A percentile compares a stretch with the other conserved stretches of the same genome.
phyloP scores from a whole-genome alignment of 1,140 invertebrate genomes.

The Kradibia gibbosae region DNA sequence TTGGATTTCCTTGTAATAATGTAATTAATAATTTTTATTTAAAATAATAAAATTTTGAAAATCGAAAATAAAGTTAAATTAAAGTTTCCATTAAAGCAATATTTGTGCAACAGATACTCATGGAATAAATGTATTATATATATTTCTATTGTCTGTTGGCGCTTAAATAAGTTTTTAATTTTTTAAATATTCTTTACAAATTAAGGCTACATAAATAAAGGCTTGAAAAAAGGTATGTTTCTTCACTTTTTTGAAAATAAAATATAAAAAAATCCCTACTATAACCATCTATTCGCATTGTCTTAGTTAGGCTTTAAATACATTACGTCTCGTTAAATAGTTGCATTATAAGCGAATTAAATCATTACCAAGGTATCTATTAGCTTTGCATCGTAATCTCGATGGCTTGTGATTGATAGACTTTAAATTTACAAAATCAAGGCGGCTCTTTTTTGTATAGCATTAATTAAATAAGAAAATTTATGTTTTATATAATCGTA shows the following conservation, averaged over 20 bases:
- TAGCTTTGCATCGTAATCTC: constrained; percentile 19
- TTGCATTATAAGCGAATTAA: constrained; percentile 35
- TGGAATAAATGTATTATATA: too few species aligned
- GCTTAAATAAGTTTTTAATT: too few species aligned
- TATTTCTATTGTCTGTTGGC: too few species aligned
- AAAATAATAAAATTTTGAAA: neutral
- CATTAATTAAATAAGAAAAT: constrained; percentile 9
- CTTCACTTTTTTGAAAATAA: neutral
- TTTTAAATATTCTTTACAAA: too few species aligned
- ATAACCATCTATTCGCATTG: constrained; percentile 17
- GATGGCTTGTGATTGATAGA: constrained; percentile 35
- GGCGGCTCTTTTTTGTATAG: constrained; percentile 1
- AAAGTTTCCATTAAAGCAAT: too few species aligned
- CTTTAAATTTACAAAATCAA: constrained; percentile 6
- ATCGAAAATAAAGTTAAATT: neutral
- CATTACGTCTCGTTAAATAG: constrained; percentile 14
- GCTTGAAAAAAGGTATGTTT: neutral
- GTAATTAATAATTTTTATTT: neutral
- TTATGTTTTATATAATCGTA: neutral
- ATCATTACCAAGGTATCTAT: constrained; percentile 26
- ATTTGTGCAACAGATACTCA: too few species aligned
- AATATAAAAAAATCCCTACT: neutral
- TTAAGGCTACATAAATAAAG: neutral
- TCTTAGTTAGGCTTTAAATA: neutral
- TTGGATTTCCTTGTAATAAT: too few species aligned